Evolutionary conservation across 1,140 invertebrate genomes (phyloP).

Genomic region (Drosophila dunni): DNA sequence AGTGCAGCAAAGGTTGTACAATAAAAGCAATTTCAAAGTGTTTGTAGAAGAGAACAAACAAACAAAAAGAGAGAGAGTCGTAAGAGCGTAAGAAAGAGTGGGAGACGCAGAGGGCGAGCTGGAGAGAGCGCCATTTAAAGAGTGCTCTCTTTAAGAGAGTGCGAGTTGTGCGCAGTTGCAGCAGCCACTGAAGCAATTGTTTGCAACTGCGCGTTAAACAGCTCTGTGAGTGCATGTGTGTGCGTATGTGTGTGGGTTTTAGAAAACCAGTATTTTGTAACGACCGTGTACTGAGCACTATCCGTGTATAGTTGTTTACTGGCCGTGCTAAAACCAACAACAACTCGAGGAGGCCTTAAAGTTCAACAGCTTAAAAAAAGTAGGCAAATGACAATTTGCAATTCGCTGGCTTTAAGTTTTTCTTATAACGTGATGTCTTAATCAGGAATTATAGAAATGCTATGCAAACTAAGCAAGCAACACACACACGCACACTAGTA

Average conservation of each 20-base stretch:
- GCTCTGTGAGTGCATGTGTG: slow-evolving; percentile 3
- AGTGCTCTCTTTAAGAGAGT: neutral
- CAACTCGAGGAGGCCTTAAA: slow-evolving; percentile 52
- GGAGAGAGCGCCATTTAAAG: slow-evolving; percentile 27
- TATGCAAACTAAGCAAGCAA: slow-evolving; percentile 63
- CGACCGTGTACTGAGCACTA: slow-evolving; percentile 31
- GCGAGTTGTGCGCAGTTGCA: slow-evolving; percentile 58
- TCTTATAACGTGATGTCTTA: slow-evolving; percentile 69
- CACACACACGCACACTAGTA: slow-evolving; percentile 13
- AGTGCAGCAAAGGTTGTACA: neutral
- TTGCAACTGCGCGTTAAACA: slow-evolving; percentile 28
- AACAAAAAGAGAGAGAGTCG: neutral
- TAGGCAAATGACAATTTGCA: slow-evolving; percentile 44
- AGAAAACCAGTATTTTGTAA: slow-evolving; percentile 77
- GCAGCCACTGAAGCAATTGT: slow-evolving; percentile 49
- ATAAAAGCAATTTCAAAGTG: slow-evolving; percentile 48
- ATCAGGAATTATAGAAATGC: slow-evolving; percentile 70
- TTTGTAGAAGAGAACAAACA: slow-evolving; percentile 32
- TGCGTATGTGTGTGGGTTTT: slow-evolving; percentile 53
- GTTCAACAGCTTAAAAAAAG: slow-evolving; percentile 59
- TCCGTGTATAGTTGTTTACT: slow-evolving; percentile 33
- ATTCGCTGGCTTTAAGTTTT: slow-evolving; percentile 39
- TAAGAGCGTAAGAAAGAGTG: slow-evolving; percentile 29
- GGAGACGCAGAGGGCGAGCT: slow-evolving; percentile 6
- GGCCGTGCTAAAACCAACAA: slow-evolving; percentile 53